Conservation (phyloP, 2,113 vertebrate genomes). For the Pterocles gutturalis region DNA sequence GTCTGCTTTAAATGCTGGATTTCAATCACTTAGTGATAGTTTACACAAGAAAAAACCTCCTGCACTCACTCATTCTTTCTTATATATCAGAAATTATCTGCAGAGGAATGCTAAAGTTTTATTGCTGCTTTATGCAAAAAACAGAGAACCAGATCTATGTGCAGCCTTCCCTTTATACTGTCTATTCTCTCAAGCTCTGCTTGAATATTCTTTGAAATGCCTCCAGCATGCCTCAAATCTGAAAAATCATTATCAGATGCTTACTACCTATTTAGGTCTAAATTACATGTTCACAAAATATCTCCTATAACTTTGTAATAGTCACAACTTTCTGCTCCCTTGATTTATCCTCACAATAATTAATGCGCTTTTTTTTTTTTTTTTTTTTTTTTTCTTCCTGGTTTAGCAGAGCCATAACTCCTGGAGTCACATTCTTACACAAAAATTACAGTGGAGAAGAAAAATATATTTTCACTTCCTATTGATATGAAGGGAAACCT, state of each 20-base stretch:
- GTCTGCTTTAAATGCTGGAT: background rate
- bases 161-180: background rate
- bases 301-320: background rate
- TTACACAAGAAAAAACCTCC: background rate
- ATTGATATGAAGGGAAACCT: background rate
- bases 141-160: background rate
- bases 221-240: background rate
- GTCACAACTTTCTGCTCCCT: background rate
- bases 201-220: conserved; percentile 23
- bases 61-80: background rate
- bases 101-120: background rate
- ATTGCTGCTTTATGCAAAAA: background rate
- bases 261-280: background rate
- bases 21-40: background rate
- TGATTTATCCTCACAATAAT: background rate
- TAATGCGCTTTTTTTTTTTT: background rate
- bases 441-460: fast-evolving
- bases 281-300: conserved; percentile 5
- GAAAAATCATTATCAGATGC: conserved; percentile 21
- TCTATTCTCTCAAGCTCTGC: background rate
- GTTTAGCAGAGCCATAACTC: background rate
- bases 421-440: background rate
- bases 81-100: background rate
- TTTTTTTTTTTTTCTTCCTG: background rate
- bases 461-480: background rate